Conservation (phyloP, 2,797 vertebrate species). For the Nannoperca obscura region DNA sequence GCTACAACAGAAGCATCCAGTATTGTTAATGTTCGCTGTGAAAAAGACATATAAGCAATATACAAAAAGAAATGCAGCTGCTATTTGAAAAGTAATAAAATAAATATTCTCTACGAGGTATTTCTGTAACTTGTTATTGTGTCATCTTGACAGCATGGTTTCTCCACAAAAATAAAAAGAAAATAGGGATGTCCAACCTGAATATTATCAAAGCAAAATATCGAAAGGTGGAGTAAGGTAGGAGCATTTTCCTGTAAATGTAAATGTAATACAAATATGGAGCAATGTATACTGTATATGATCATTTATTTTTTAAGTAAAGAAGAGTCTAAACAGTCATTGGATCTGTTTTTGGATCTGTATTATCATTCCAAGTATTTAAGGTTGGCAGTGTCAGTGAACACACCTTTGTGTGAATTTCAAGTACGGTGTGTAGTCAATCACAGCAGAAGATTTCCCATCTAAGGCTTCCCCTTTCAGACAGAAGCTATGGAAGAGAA, state of each 20-base stretch:
- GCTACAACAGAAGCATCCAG: constrained; percentile 70
- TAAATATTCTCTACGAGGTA: background rate
- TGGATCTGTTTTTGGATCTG: too few relatives aligned
- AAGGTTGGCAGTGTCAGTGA: background rate
- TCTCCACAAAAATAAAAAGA: background rate
- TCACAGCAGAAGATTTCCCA: constrained; percentile 92
- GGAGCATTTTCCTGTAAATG: background rate
- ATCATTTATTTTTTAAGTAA: background rate
- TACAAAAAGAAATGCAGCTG: background rate
- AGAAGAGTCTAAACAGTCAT: background rate
- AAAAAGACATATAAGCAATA: background rate
- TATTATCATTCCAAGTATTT: background rate
- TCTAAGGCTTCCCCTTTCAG: constrained; percentile 96
- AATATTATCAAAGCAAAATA: too few relatives aligned
- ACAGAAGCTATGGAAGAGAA: constrained; percentile 89
- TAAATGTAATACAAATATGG: background rate
- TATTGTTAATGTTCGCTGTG: background rate
- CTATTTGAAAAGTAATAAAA: background rate
- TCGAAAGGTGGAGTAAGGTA: background rate
- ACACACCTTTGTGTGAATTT: constrained; percentile 97
- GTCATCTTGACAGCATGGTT: too few relatives aligned
- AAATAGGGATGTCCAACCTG: too few relatives aligned
- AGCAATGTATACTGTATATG: background rate
- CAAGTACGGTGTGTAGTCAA: constrained; percentile 97
- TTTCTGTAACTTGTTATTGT: background rate